A percentile compares a stretch with the other conserved stretches of the same genome.
Evolutionary conservation across 2,888 invertebrate species (phyloP).

Genomic region (Tetragonisca angustula): DNA sequence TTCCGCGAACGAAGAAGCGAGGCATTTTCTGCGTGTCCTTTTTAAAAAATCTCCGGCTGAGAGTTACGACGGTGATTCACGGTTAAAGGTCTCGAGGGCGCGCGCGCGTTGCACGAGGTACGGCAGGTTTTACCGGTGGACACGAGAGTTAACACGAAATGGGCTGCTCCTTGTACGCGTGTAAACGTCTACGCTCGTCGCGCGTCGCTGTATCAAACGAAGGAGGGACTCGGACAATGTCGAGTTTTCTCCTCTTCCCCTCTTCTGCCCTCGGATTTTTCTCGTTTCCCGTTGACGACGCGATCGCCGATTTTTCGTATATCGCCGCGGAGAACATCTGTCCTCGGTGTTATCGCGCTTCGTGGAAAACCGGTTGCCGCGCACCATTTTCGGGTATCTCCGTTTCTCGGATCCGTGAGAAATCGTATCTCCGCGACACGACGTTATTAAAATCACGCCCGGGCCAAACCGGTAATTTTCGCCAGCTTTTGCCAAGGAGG

Average conservation of each 20-base stretch:
- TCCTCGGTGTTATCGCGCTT: constrained; percentile 63
- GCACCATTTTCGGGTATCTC: constrained; percentile 63
- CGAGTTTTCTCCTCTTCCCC: constrained; percentile 28
- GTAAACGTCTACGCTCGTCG: constrained; percentile 57
- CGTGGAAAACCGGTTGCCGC: constrained; percentile 73
- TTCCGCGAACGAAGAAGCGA: background rate
- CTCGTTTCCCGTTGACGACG: constrained; percentile 28
- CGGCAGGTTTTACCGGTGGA: constrained; percentile 36
- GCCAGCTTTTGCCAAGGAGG: background rate
- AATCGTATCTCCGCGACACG: constrained; percentile 10
- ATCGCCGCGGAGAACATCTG: constrained; percentile 64
- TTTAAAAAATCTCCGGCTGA: background rate
- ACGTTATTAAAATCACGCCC: constrained; percentile 26
- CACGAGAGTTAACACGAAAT: constrained; percentile 69
- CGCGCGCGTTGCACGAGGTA: constrained; percentile 20
- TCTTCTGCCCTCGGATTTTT: background rate
- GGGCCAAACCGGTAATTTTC: background rate
- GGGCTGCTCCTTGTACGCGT: constrained; percentile 67
- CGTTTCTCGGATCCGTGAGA: constrained; percentile 13
- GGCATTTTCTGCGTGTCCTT: background rate
- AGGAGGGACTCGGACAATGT: background rate
- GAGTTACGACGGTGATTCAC: constrained; percentile 1
- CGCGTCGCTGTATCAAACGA: background rate
- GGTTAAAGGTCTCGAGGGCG: constrained; percentile 19
- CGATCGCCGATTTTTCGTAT: constrained; percentile 61